phyloP scores from a whole-genome alignment of 2,888 invertebrate genomes.

The Harpagoxenus sublaevis region DNA sequence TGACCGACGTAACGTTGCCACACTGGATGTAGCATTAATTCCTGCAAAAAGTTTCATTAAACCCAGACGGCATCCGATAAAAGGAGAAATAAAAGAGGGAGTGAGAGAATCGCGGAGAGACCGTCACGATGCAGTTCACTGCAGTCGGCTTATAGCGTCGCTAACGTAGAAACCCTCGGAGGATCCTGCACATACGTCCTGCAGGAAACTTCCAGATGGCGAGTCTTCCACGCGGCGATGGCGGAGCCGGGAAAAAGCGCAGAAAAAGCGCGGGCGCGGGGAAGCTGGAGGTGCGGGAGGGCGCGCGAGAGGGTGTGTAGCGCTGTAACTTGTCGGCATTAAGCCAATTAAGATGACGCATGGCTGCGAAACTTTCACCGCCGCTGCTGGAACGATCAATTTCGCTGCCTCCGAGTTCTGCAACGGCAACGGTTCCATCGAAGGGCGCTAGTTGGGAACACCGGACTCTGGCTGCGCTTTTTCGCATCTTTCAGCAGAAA shows the following conservation, averaged over 20 bases:
- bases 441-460: background rate
- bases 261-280: conserved; percentile 15
- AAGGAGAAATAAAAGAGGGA: background rate
- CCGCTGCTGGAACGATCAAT: conserved; percentile 75
- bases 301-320: conserved; percentile 42
- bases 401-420: conserved; percentile 54
- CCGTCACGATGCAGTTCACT: conserved; percentile 10
- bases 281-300: background rate
- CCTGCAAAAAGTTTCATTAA: conserved; percentile 53
- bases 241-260: conserved; percentile 25
- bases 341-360: conserved; percentile 84
- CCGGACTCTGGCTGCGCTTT: background rate
- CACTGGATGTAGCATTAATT: conserved; percentile 38
- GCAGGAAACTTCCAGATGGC: conserved; percentile 64
- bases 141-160: conserved; percentile 19
- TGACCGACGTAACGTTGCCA: conserved; percentile 22
- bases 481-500: background rate
- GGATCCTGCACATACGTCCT: conserved; percentile 43
- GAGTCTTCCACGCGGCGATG: conserved; percentile 51
- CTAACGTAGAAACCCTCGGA: conserved; percentile 26
- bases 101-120: background rate
- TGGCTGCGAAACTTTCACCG: conserved; percentile 79
- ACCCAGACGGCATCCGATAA: conserved; percentile 18
- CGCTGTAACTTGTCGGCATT: conserved; percentile 79
- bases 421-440: conserved; percentile 4